Percentiles rank a stretch among this genome's conserved stretches.
phyloP scores from a whole-genome alignment of 2,888 invertebrate species.

The Clivina fossor region DNA sequence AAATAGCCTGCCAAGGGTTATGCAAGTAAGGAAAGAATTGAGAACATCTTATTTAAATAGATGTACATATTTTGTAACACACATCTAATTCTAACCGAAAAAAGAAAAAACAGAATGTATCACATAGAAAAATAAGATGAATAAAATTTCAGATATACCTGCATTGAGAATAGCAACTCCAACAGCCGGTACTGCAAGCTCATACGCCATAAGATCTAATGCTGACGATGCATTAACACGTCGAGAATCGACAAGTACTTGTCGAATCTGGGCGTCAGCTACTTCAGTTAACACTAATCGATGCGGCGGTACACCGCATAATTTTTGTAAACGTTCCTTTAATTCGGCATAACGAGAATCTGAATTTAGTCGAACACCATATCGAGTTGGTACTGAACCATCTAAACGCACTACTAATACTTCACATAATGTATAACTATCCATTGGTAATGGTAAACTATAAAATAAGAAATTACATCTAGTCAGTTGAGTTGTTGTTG shows the following conservation, averaged over 20 bases:
- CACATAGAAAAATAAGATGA: no score
- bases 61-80: no score
- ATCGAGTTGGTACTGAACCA: slow-evolving; percentile 81
- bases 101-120: no score
- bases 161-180: not conserved
- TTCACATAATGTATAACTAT: slow-evolving; percentile 77
- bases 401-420: slow-evolving; percentile 75
- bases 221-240: slow-evolving; percentile 57
- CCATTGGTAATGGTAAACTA: slow-evolving; percentile 89
- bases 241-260: slow-evolving; percentile 57
- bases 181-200: slow-evolving; percentile 51
- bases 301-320: slow-evolving; percentile 63
- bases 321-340: slow-evolving; percentile 67
- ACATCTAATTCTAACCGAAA: no score
- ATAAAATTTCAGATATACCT: no score
- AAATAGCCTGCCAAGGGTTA: no score
- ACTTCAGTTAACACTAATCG: slow-evolving; percentile 74
- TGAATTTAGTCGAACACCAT: slow-evolving; percentile 80
- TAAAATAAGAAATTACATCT: no score
- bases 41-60: no score
- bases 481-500: no score
- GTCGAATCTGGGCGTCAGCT: slow-evolving; percentile 68
- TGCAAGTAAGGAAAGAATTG: no score
- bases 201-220: slow-evolving; percentile 68
- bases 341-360: slow-evolving; percentile 79